Evolutionary conservation across 2,888 invertebrate genomes (phyloP), one percentile per base, ranked within the genome.

Genomic region (Idaea biselata): DNA sequence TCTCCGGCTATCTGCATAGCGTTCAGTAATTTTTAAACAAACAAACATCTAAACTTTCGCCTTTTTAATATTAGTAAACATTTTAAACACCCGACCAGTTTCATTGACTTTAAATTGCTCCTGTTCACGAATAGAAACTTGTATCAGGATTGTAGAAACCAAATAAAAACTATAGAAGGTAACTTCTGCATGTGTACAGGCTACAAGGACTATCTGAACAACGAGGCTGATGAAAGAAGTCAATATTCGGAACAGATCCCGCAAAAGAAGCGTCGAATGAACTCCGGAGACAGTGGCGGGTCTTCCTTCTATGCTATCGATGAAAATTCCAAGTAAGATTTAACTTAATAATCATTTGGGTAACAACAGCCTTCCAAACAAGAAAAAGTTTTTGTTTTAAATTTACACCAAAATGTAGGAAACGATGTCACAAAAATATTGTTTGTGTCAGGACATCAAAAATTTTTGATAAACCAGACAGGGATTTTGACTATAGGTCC

Each of bases 181-280:
- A 16, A 55, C 16, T 56, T 56, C 18, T 18, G 14, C 14, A 14
- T 44, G 8, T 32, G 68, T 69, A 3, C 68, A 90, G 90, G 90
- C 0, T 91, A 88, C 69, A 82, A 82, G 59, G 82, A 89, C 16
- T 44, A 44, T 11, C 73, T 87, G 7, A 76, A 87, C 58, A 82
- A 72, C 64, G 69, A 72, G 1, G 81, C 82, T 0, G 65, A 63
- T 6, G 85, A 82, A 1, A 71, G 1, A 54, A 63, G 0, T 14
- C 61, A 0, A 53, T 62, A 68, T 0, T 6, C 64, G 0, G 82
- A 83, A 6, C 72, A 78, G 0, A 72, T 72, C 1, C 81, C 81
- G 2, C 70, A 72, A 59, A 90, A 89, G 77, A 88, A 86, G 69
- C 74, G 81, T 6, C 76, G 86, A 0, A 71, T 86, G 0, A 84